Percentiles rank a stretch among this genome's conserved stretches.
Conservation (phyloP, 2,888 invertebrate genomes). For the Plusia festucae region DNA sequence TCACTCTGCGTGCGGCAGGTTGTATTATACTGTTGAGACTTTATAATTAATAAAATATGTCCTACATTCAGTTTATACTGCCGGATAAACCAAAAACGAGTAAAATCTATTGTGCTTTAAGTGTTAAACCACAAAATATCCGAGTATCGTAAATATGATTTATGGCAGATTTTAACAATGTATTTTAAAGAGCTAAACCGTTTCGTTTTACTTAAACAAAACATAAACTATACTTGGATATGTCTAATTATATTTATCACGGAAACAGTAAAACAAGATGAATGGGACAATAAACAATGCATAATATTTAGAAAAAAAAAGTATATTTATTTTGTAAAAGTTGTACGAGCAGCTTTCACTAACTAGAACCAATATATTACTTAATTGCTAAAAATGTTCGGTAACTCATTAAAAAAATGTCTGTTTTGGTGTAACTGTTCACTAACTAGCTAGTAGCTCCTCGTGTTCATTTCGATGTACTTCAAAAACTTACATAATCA, state of each 20-base stretch:
- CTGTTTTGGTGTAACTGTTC: constrained; percentile 57
- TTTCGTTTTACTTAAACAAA: constrained; percentile 48
- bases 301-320: constrained; percentile 47
- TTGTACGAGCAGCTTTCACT: constrained; percentile 59
- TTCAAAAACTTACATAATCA: constrained; percentile 59
- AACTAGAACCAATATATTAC: constrained; percentile 56
- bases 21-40: not conserved
- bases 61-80: constrained; percentile 18
- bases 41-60: not conserved
- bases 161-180: constrained; percentile 31
- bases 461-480: constrained; percentile 51
- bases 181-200: constrained; percentile 31
- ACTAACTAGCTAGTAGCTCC: constrained; percentile 63
- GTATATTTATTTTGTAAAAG: constrained; percentile 53
- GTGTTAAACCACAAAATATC: constrained; percentile 36
- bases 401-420: constrained; percentile 55
- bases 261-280: constrained; percentile 57
- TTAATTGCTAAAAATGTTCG: constrained; percentile 60
- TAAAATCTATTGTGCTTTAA: constrained; percentile 13
- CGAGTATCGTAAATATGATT: constrained; percentile 47
- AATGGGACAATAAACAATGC: constrained; percentile 60
- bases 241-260: constrained; percentile 55
- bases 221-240: constrained; percentile 49
- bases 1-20: constrained; percentile 12
- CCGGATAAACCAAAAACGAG: constrained; percentile 20